Evolutionary conservation across 1,140 invertebrate species (phyloP), one percentile per base, ranked within the genome.

Genomic region (Anthonomus grandis): DNA sequence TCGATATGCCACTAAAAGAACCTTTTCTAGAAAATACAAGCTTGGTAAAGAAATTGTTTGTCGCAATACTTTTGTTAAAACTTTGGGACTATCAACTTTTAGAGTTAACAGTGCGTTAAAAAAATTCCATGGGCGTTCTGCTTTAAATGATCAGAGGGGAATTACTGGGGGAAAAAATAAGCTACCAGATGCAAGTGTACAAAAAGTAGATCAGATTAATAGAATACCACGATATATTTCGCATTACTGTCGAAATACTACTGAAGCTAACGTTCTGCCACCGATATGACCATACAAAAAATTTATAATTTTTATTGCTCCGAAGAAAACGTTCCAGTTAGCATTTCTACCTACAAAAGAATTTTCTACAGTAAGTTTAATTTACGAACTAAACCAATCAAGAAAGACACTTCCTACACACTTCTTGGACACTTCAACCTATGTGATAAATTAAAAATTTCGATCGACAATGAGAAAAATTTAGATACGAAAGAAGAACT

Each of bases 381-480:
- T 37, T 45, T 52, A 24, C 22, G 27, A 58, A 37, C 23, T 2
- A 58, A 58, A 36, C 4, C 18, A 15, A 36, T 47, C n/a, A 46
- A 58, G 17, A 59, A 59, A 34, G 57, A 59, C 38, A 59, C 41
- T 9, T 59, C 50, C n/a, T n/a, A 31, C 31, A 59, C 19, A n/a
- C n/a, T n/a, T n/a, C n/a, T n/a, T n/a, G n/a, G n/a, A n/a, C n/a
- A 50, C n/a, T n/a, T n/a, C 45, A 46, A 59, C 22, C 13, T n/a
- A 10, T 59, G 57, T 38, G 42, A 59, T 21, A 53, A 22, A 21
- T 19, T 54, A n/a, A 38, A 53, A 48, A 27, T 19, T 38, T 18
- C 6, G 18, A 25, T 44, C 4, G 23, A 24, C 12, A 42, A 59
- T 53, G 49, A 44, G 22, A 27, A 19, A 17, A 15, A 42, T 27